Evolutionary conservation across 2,797 vertebrate genomes (phyloP), one percentile per base, ranked within the genome.

Genomic region (Brotula barbata): DNA sequence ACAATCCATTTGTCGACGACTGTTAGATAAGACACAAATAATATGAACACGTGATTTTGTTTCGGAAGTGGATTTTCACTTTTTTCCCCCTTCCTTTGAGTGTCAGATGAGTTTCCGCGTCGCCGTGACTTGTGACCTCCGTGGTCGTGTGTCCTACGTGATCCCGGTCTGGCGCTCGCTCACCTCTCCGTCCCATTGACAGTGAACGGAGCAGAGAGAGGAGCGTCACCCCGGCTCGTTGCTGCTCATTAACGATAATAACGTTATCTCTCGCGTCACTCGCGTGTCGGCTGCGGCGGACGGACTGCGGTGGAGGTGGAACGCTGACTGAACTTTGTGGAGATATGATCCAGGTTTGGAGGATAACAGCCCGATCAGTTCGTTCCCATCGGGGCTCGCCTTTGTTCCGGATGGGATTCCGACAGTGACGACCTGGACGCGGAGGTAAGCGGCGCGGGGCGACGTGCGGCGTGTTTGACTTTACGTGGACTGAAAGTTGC

Each of bases 261-360:
- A 84, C 83, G 85, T 84, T 85, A 78, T 83, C 83, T 85, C 81
- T 85, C 78, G 80, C 88, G 85, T 88, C 85, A 84, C 81, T 85
- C 82, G 49, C 25, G 81, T 74, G 69, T 78, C 74, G 15, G 31
- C 58, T 13, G 17, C n/a, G 53, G 54, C 57, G 58, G 64, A 73
- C 81, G 22, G 71, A 69, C 82, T 68, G 75, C 66, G 74, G 73
- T 66, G 68, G 83, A 87, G 87, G 87, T 85, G 81, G 83, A 69
- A 40, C 43, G 33, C 42, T 74, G 81, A 82, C 77, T 83, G 70
- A 78, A 41, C 31, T 33, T 33, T 33, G 5, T 33, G 31, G 3
- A 21, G 15, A 11, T 34, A 10, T 6, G 12, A 17, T 6, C 19
- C n/a, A 57, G 19, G 40, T 1, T 21, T 1, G 25, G 16, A 34